Evolutionary conservation across 1,140 invertebrate species (phyloP).

Genomic region (Hyposmocoma kahamanoa): DNA sequence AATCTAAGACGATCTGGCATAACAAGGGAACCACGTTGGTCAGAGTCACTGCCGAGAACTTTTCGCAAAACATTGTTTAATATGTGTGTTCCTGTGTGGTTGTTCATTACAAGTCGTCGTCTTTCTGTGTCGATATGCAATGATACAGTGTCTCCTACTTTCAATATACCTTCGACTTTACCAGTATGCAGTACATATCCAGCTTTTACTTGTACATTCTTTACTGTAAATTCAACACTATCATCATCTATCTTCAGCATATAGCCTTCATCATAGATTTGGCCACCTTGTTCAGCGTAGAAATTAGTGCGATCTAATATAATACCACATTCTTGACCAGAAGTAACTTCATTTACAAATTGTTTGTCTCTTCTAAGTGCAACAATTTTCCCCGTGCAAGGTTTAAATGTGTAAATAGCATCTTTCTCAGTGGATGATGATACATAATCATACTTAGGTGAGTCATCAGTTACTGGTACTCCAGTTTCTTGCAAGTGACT

Average conservation of each 20-base stretch:
- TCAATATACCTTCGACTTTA: conserved; percentile 87
- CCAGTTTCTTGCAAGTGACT: conserved; percentile 89
- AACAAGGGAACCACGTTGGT: conserved; percentile 98
- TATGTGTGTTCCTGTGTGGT: conserved; percentile 99
- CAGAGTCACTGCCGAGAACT: conserved; percentile 92
- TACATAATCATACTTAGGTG: conserved; percentile 93
- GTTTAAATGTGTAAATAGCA: conserved; percentile 81
- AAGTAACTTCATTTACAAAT: conserved; percentile 89
- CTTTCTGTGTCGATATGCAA: conserved; percentile 89
- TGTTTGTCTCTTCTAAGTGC: conserved; percentile 84
- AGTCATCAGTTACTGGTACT: conserved; percentile 91
- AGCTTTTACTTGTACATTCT: conserved; percentile 96
- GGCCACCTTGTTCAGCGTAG: conserved; percentile 98
- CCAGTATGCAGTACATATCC: conserved; percentile 97
- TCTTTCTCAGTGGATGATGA: conserved; percentile 76
- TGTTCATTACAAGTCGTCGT: conserved; percentile 95
- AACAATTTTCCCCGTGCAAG: conserved; percentile 80
- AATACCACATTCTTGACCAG: conserved; percentile 93
- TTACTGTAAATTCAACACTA: conserved; percentile 93
- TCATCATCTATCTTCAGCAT: conserved; percentile 91
- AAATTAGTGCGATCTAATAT: conserved; percentile 95
- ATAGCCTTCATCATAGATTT: conserved; percentile 98
- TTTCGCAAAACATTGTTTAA: conserved; percentile 95
- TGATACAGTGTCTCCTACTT: conserved; percentile 90
- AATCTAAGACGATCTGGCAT: conserved; percentile 96